Base-by-base conservation (phyloP, 2,797 vertebrate species). In the Danio tinwini region DNA sequence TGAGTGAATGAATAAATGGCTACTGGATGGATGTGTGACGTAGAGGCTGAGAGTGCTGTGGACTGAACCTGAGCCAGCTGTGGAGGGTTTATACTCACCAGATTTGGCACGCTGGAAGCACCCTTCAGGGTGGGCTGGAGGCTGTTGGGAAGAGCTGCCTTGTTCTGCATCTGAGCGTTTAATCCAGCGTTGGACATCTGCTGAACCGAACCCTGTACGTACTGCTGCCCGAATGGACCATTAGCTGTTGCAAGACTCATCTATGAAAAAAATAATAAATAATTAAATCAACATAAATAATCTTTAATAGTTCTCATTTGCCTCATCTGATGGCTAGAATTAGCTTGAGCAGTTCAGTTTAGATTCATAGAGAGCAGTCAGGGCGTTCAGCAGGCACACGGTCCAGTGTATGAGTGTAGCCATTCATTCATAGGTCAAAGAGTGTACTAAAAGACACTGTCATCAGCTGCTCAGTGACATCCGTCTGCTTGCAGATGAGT, bases 71-170 rank as follows among this genome's bases (percentile, higher is more conserved):
- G 40, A 19, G 14, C 10, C 21, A 14, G 53, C 37, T 59, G 16
- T 58, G 49, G 37, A 68, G 53, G 44, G 79, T 50, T 29, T 29
- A 29, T 40, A 91, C 96, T 95, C 89, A 98, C 97, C 96, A 98
- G 95, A 87, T 96, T 98, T 93, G 96, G 94, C 92, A 97, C 94
- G 11, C 92, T 96, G 40, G 88, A 91, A 70, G 95, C 92, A 76
- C 92, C 96, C 94, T 98, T 98, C 88, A 98, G 95, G 85, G 97
- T 96, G n/a, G 90, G 87, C 82, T 96, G 92, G 85, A 98, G 97
- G 63, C 70, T 84, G 74, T 64, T 81, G 49, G 79, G 61, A 95
- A 88, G 84, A 96, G 93, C 89, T 96, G 91, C 88, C 94, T 84
- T 98, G 85, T 95, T 98, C 76, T 94, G 91, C 87, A 97, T 93